Conservation (phyloP, 2,797 vertebrate genomes). For the Stomatorhinus walkeri region DNA sequence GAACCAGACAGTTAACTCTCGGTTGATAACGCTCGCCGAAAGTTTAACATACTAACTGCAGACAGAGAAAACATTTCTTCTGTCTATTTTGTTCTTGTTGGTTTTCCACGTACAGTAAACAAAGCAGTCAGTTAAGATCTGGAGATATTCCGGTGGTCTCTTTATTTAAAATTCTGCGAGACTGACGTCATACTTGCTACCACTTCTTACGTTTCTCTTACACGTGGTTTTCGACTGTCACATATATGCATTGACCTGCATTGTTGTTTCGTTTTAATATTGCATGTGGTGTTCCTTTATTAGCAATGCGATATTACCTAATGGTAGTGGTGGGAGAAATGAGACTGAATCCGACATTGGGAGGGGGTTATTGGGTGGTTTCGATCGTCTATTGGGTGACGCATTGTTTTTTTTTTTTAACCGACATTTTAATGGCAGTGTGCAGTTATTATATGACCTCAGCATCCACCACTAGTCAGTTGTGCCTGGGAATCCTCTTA, state of each 20-base stretch:
- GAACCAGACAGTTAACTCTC: not conserved
- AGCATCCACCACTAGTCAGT: not conserved
- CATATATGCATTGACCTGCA: not conserved
- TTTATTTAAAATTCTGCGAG: not conserved
- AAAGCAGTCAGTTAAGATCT: not conserved
- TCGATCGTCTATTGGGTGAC: not conserved
- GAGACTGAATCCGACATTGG: not conserved
- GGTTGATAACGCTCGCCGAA: not conserved
- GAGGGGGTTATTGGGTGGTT: not conserved
- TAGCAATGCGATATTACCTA: slow-evolving; percentile 3
- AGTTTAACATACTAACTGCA: not conserved
- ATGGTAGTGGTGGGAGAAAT: not conserved
- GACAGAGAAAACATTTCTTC: not conserved
- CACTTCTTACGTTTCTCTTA: not conserved
- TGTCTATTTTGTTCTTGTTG: not conserved
- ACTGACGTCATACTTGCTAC: not conserved
- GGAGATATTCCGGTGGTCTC: not conserved
- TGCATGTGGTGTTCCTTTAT: not conserved
- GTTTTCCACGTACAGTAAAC: not conserved
- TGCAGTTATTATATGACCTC: not conserved
- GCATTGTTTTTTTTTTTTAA: not conserved
- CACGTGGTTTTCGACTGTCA: not conserved
- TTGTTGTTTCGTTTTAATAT: not conserved
- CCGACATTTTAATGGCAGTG: not conserved
- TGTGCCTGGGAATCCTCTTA: not conserved